Conservation (phyloP, 2,113 vertebrate species). For the Martes martes region DNA sequence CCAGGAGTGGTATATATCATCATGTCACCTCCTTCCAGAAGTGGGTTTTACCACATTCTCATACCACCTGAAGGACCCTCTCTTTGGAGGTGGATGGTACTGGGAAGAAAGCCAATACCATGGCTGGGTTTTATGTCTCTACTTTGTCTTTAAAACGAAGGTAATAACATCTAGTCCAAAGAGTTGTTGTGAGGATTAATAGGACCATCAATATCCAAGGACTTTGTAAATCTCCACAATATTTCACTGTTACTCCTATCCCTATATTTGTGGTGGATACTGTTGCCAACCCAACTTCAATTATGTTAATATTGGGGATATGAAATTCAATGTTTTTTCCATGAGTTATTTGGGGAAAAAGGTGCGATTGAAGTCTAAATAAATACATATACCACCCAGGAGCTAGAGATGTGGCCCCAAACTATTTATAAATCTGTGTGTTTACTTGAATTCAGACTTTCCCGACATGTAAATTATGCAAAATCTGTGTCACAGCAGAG, state of each 20-base stretch:
- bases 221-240: background rate
- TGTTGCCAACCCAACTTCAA: background rate
- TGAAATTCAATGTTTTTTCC: background rate
- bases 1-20: background rate
- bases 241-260: background rate
- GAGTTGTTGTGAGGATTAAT: background rate
- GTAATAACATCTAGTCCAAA: background rate
- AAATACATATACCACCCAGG: slow-evolving; percentile 46
- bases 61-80: background rate
- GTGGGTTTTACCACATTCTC: background rate
- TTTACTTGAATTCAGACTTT: slow-evolving; percentile 65
- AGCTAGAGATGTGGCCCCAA: slow-evolving; percentile 31
- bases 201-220: background rate
- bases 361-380: slow-evolving; percentile 38
- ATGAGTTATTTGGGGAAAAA: background rate
- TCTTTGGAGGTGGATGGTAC: background rate
- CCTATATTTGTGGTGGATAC: background rate
- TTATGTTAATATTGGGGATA: background rate
- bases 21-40: background rate
- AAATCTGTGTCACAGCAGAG: slow-evolving; percentile 66
- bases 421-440: slow-evolving; percentile 56
- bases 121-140: background rate
- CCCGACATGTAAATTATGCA: slow-evolving; percentile 55
- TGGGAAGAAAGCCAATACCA: background rate
- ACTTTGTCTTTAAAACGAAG: background rate